Conservation (phyloP, 2,888 invertebrate species). For the Biston stratarius region DNA sequence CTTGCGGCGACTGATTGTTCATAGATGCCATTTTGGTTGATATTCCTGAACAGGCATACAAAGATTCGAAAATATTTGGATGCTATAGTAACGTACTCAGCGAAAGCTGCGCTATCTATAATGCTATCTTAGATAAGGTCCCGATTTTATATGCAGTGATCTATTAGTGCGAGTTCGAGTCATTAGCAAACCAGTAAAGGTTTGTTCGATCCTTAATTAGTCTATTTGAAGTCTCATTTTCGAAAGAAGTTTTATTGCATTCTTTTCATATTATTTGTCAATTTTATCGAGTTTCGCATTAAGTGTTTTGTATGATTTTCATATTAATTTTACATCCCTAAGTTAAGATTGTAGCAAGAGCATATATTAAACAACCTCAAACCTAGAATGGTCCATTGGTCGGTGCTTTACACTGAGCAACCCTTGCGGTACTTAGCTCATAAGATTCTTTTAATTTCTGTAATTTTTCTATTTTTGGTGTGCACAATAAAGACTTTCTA, state of each 20-base stretch:
- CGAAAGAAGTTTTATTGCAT: not conserved
- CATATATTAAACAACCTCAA: too few relatives aligned
- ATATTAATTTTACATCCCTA: too few relatives aligned
- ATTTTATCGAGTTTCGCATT: not conserved
- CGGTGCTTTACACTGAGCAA: too few relatives aligned
- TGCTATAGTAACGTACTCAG: constrained; percentile 47
- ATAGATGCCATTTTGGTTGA: constrained; percentile 46
- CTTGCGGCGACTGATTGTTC: constrained; percentile 38
- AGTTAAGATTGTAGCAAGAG: too few relatives aligned
- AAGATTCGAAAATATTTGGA: constrained; percentile 18
- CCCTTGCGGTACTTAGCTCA: too few relatives aligned
- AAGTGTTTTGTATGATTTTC: not conserved
- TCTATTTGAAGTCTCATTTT: constrained; percentile 39
- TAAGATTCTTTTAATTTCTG: too few relatives aligned
- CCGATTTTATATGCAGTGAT: constrained; percentile 61
- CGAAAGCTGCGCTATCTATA: constrained; percentile 58
- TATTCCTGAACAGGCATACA: not conserved
- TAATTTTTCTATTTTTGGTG: too few relatives aligned
- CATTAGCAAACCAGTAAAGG: constrained; percentile 56
- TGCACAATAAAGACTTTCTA: too few relatives aligned
- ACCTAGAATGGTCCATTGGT: too few relatives aligned
- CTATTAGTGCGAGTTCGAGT: constrained; percentile 46
- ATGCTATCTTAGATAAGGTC: constrained; percentile 50
- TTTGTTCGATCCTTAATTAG: constrained; percentile 49
- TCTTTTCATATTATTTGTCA: too few relatives aligned